A percentile compares a stretch with the other conserved stretches of the same genome.
These are phyloP conservation scores for Stomatorhinus walkeri DNA, from an alignment of 2,797 vertebrate genomes.

Conservation along the genomic window DNA sequence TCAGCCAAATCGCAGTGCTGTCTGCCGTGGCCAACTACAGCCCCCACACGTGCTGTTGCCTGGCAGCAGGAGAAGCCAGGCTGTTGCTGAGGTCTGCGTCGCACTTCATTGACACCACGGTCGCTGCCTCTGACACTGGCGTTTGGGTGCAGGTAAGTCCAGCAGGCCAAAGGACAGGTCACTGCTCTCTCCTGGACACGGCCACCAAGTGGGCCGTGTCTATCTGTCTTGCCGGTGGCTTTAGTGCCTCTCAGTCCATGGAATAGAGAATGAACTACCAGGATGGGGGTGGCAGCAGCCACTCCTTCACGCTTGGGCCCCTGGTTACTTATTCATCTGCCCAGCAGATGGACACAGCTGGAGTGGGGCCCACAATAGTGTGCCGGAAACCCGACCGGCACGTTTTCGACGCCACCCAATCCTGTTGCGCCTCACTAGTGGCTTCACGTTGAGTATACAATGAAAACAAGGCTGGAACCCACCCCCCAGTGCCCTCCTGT, in stretches of 20 bases:
- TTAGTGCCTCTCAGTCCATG: not conserved
- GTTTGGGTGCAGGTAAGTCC: not conserved
- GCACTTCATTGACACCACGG: not conserved
- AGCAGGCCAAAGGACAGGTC: too few species aligned
- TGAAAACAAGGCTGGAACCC: not conserved
- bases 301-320: too few species aligned
- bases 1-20: not conserved
- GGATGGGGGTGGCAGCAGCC: not conserved
- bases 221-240: not conserved
- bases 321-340: conserved; percentile 15
- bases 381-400: conserved; percentile 7
- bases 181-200: not conserved
- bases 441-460: not conserved
- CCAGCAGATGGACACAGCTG: not conserved
- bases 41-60: conserved; percentile 16
- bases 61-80: not conserved
- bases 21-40: not conserved
- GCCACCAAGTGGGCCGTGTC: not conserved
- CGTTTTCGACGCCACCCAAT: conserved; percentile 8
- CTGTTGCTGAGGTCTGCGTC: not conserved
- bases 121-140: not conserved
- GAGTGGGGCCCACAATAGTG: not conserved
- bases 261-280: not conserved
- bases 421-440: not conserved
- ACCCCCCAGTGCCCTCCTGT: not conserved